Evolutionary conservation across 2,113 vertebrate species (phyloP).

Genomic region (Todiramphus saurophagus): DNA sequence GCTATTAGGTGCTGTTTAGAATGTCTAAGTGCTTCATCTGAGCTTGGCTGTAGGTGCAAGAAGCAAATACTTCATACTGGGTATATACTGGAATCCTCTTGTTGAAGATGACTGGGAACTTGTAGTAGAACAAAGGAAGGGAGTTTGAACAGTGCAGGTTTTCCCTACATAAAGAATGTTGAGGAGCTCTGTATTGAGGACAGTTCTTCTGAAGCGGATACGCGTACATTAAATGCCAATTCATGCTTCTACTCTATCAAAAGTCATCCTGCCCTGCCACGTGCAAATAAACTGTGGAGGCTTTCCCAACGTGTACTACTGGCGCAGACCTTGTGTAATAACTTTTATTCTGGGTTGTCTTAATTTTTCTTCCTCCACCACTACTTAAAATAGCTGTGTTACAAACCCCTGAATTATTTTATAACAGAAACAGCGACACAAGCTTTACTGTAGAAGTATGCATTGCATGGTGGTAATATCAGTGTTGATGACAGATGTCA

Average conservation of each 20-base stretch:
- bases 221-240: neutral
- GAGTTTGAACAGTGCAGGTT: neutral
- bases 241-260: neutral
- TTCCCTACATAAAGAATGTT: neutral
- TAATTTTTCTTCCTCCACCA: neutral
- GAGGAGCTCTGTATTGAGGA: neutral
- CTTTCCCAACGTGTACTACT: neutral
- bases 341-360: neutral
- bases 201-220: neutral
- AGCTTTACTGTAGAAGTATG: neutral
- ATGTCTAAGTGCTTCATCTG: neutral
- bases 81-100: neutral
- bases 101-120: neutral
- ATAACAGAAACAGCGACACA: neutral
- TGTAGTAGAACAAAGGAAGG: neutral
- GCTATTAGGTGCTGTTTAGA: neutral
- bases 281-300: neutral
- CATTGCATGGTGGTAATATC: neutral
- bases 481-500: conserved; percentile 47
- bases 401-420: neutral
- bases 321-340: neutral
- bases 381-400: neutral
- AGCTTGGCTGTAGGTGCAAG: neutral
- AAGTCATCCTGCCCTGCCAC: neutral
- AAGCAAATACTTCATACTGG: neutral